Evolutionary conservation across 1,140 invertebrate species (phyloP).

Genomic region (Nasonia vitripennis): DNA sequence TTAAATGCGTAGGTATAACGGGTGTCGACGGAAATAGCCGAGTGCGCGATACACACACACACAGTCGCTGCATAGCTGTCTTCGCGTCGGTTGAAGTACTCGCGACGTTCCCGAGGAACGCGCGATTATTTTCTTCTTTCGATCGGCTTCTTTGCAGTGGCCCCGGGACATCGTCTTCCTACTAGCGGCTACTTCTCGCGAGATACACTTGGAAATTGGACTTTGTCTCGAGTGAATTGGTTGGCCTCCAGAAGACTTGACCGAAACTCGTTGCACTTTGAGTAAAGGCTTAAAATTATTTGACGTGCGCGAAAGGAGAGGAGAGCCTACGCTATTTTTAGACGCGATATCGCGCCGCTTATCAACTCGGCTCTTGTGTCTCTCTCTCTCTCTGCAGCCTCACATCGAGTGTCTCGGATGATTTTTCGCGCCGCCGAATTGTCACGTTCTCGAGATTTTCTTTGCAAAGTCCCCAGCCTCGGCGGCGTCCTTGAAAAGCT

Average conservation of each 20-base stretch:
- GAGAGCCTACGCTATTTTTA: neutral
- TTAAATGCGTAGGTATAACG: constrained; percentile 52
- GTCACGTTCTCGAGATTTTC: constrained; percentile 5
- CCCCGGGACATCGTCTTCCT: constrained; percentile 20
- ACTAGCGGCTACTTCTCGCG: neutral
- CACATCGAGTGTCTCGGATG: neutral
- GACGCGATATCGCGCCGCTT: neutral
- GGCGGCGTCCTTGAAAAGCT: neutral
- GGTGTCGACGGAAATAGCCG: constrained; percentile 36
- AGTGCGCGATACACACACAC: neutral
- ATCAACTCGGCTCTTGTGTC: neutral
- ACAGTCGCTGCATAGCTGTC: constrained; percentile 2
- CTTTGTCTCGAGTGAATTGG: constrained; percentile 46
- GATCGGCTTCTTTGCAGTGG: neutral
- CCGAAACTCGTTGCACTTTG: too few relatives aligned
- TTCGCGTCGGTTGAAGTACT: constrained; percentile 38
- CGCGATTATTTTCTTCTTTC: neutral
- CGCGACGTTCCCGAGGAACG: constrained; percentile 4
- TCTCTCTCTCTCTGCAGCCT: too few relatives aligned
- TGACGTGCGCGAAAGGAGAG: too few relatives aligned
- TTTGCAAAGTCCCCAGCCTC: neutral
- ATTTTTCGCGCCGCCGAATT: neutral
- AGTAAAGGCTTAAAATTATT: too few relatives aligned
- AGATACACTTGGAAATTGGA: constrained; percentile 12
- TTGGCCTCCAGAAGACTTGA: constrained; percentile 42